Evolutionary conservation across 2,888 invertebrate genomes (phyloP), one percentile per base, ranked within the genome.

Genomic region (Pristionchus maxplancki): DNA sequence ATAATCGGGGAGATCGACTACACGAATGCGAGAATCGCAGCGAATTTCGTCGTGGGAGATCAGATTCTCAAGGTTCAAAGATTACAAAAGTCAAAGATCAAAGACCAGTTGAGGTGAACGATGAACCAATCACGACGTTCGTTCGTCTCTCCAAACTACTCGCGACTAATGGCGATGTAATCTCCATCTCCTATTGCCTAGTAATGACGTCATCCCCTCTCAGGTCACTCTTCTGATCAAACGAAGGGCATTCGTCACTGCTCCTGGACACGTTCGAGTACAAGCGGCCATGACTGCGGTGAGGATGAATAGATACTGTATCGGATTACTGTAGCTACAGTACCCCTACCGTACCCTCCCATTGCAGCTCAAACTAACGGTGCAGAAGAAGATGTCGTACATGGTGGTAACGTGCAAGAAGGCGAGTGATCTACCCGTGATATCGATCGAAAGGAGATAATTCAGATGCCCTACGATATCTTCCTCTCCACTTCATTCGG

Each of bases 401-500:
- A 50, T 50, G 50, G 82, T 83, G 6, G 82, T 83, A 1, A 83
- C 82, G 50, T 83, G 82, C 53, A 83, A 50, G 53, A 83, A 83
- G 53, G 82, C 28, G 17, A 13, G 34, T 83, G 1, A 48, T 28
- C 78, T 24, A 28, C 15, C 37, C n/a, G 28, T 3, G 8, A n/a
- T 83, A 50, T 53, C 17, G 82, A 34, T 50, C 24, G 6, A 48
- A 48, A 28, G 15, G 9, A 20, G 24, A 1, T 4, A 13, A 2
- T 53, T 28, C 82, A 83, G 82, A 83, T 58, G 53, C 82, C 82
- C 8, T 50, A 53, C 50, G 82, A 83, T 44, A 34, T 50, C 37
- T 83, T 83, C 53, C 82, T 83, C 8, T 20, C 82, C 53, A 53
- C 82, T 17, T 83, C 82, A 31, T 83, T 83, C 82, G 82, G 82